Evolutionary conservation across 2,113 vertebrate genomes (phyloP).

Genomic region (Anthoscopus minutus): DNA sequence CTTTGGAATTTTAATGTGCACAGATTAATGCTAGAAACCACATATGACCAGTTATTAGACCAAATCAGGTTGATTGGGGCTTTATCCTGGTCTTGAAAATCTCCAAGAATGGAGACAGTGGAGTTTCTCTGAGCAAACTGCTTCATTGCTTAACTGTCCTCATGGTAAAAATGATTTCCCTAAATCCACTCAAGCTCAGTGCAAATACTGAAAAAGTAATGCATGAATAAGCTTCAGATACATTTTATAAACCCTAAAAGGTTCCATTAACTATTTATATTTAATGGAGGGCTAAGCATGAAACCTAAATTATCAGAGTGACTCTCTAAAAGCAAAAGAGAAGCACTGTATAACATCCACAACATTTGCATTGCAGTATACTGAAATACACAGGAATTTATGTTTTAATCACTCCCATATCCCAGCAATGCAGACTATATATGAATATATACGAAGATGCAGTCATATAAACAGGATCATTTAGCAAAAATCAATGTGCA

Average conservation of each 20-base stretch:
- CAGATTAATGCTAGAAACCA: neutral
- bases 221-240: neutral
- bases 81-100: neutral
- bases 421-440: neutral
- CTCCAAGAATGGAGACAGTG: neutral
- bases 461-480: neutral
- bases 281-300: neutral
- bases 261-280: neutral
- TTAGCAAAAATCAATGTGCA: neutral
- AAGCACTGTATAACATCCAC: neutral
- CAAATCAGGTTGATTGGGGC: neutral
- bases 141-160: neutral
- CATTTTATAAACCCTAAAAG: neutral
- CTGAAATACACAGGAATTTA: neutral
- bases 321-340: neutral
- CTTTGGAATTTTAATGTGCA: neutral
- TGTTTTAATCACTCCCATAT: neutral
- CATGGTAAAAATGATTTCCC: neutral
- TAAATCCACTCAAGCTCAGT: neutral
- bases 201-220: neutral
- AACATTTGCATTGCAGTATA: neutral
- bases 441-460: neutral
- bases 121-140: neutral
- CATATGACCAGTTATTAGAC: neutral
- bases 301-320: neutral